Percentiles rank a stretch among this genome's conserved stretches.
phyloP scores from a whole-genome alignment of 1,140 invertebrate genomes.

The Macrobrachium rosenbergii region DNA sequence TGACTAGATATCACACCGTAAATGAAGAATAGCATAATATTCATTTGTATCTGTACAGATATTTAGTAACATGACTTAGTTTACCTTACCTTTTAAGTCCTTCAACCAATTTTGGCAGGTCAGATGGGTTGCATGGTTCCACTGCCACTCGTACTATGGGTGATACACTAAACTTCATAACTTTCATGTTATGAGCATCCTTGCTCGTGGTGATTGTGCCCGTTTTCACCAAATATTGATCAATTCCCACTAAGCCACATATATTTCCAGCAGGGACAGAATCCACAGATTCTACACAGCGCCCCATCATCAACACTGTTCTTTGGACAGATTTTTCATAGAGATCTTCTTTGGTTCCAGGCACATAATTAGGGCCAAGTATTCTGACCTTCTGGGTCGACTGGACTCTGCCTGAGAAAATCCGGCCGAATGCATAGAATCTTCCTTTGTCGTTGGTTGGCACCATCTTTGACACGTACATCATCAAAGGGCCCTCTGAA shows the following conservation, averaged over 20 bases:
- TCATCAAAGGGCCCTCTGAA: constrained; percentile 97
- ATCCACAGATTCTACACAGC: constrained; percentile 99
- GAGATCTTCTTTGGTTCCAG: constrained; percentile 99
- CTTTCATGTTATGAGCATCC: constrained; percentile 99
- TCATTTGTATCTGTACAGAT: too few species aligned
- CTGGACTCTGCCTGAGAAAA: constrained; percentile 94
- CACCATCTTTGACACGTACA: constrained; percentile 99
- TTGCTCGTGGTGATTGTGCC: constrained; percentile 99
- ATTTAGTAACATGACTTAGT: background rate
- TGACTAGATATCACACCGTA: too few species aligned
- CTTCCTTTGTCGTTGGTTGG: constrained; percentile 99
- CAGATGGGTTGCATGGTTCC: constrained; percentile 98
- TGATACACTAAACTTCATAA: constrained; percentile 99
- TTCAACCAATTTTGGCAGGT: constrained; percentile 98
- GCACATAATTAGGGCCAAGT: constrained; percentile 98
- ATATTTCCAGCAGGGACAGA: constrained; percentile 99
- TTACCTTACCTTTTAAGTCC: constrained; percentile 73
- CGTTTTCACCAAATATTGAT: constrained; percentile 99
- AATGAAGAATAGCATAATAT: too few species aligned
- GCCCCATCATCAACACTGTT: constrained; percentile 99
- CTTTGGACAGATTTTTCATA: constrained; percentile 99
- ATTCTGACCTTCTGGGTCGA: constrained; percentile 97
- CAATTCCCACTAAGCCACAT: constrained; percentile 99
- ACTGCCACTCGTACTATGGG: constrained; percentile 99
- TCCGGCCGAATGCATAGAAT: constrained; percentile 99